These are phyloP conservation scores for Drosophila suzukii DNA, from an alignment of 1,140 invertebrate genomes.

Conservation along the genomic window DNA sequence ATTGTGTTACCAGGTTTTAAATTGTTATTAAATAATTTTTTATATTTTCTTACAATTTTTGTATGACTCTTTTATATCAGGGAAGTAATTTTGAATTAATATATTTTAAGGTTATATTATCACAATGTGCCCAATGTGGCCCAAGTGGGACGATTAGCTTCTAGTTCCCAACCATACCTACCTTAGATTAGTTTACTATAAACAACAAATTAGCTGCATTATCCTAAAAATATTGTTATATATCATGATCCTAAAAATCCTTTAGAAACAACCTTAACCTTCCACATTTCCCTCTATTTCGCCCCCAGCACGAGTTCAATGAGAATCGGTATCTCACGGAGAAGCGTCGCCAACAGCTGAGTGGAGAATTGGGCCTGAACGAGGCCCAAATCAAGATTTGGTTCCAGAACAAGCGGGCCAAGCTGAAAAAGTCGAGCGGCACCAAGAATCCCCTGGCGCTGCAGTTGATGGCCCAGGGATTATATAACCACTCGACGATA, in stretches of 20 bases:
- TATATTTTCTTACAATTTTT: too few species aligned
- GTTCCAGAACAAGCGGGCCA: constrained; percentile 98
- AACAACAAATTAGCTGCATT: too few species aligned
- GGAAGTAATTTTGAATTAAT: too few species aligned
- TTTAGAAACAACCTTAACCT: not conserved
- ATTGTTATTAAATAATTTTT: not conserved
- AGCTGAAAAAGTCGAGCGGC: constrained; percentile 95
- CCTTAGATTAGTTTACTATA: too few species aligned
- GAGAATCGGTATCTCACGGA: constrained; percentile 97
- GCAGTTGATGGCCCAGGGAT: constrained; percentile 95
- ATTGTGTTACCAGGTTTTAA: too few species aligned
- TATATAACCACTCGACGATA: constrained; percentile 95
- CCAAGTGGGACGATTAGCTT: too few species aligned
- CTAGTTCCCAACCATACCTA: too few species aligned
- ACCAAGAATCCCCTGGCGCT: constrained; percentile 93
- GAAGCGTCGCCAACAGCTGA: constrained; percentile 93
- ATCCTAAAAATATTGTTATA: too few species aligned
- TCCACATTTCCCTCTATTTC: not conserved
- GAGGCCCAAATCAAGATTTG: constrained; percentile 98
- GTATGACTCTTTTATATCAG: too few species aligned
- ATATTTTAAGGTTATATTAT: too few species aligned
- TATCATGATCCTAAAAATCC: too few species aligned
- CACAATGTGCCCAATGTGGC: too few species aligned
- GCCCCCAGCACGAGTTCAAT: constrained; percentile 90
- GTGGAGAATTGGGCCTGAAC: constrained; percentile 93